Conservation (phyloP, 1,140 invertebrate genomes). For the Oedothorax gibbosus region DNA sequence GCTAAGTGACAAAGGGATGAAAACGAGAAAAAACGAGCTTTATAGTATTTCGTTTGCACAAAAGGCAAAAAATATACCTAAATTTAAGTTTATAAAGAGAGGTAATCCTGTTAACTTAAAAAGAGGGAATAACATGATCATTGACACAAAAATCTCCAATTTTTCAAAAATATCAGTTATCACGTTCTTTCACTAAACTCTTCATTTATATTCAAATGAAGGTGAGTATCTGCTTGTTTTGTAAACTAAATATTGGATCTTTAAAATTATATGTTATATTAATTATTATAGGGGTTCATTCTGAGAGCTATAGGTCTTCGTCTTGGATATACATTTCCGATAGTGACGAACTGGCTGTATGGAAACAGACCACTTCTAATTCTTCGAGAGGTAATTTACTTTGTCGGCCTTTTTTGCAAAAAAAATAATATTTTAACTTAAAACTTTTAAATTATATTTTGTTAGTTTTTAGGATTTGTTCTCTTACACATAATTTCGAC, state of each 20-base stretch:
- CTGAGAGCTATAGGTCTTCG: slow-evolving; percentile 77
- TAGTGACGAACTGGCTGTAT: slow-evolving; percentile 77
- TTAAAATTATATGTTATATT: neutral
- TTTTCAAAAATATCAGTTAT: too few relatives aligned
- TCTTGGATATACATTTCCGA: slow-evolving; percentile 83
- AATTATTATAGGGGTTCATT: slow-evolving; percentile 73
- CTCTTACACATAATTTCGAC: too few relatives aligned
- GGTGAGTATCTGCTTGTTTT: neutral
- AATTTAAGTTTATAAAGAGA: too few relatives aligned
- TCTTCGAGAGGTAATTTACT: slow-evolving; percentile 31
- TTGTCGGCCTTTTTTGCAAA: neutral
- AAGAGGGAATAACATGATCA: too few relatives aligned
- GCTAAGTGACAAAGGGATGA: too few relatives aligned
- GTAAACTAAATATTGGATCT: neutral
- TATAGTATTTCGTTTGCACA: too few relatives aligned
- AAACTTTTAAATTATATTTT: neutral
- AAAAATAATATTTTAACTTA: neutral
- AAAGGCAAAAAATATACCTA: too few relatives aligned
- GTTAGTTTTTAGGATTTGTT: too few relatives aligned
- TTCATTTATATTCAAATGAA: neutral
- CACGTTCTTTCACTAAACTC: neutral
- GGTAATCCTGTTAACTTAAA: too few relatives aligned
- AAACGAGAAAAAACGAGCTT: too few relatives aligned
- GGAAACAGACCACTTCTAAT: slow-evolving; percentile 66
- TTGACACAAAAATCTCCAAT: too few relatives aligned